phyloP scores from a whole-genome alignment of 2,113 vertebrate species.

The Panurus biarmicus region DNA sequence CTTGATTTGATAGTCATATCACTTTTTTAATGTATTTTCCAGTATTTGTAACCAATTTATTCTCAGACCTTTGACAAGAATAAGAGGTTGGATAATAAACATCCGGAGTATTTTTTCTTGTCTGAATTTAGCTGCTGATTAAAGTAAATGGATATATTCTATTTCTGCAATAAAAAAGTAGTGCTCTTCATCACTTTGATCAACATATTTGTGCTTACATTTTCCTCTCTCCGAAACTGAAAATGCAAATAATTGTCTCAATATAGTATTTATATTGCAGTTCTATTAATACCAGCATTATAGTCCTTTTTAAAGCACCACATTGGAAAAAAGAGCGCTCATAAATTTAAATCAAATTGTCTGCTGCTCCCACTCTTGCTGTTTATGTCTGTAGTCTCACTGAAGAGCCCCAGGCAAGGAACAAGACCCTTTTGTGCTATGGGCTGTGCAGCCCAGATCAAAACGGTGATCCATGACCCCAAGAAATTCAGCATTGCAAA shows the following conservation, averaged over 20 bases:
- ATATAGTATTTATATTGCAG: background rate
- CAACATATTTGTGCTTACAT: background rate
- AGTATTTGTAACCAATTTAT: background rate
- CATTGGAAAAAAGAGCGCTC: background rate
- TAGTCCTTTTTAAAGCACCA: background rate
- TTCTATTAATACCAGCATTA: background rate
- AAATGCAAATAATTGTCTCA: conserved; percentile 6
- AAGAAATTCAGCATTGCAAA: conserved; percentile 31
- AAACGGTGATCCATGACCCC: background rate
- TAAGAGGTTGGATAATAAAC: background rate
- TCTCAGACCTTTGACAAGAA: background rate
- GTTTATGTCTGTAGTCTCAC: background rate
- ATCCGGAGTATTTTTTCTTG: background rate
- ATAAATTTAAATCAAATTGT: background rate
- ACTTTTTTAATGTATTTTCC: background rate
- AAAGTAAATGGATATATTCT: background rate
- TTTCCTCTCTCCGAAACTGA: background rate
- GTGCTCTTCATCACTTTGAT: background rate
- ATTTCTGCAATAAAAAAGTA: background rate
- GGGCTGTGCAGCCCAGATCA: background rate
- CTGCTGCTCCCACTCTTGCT: background rate
- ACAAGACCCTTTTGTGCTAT: background rate
- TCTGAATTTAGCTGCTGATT: background rate
- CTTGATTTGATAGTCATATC: background rate
- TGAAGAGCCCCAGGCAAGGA: background rate